phyloP scores from a whole-genome alignment of 2,888 invertebrate species.

The Hirtodrosophila alboralis region DNA sequence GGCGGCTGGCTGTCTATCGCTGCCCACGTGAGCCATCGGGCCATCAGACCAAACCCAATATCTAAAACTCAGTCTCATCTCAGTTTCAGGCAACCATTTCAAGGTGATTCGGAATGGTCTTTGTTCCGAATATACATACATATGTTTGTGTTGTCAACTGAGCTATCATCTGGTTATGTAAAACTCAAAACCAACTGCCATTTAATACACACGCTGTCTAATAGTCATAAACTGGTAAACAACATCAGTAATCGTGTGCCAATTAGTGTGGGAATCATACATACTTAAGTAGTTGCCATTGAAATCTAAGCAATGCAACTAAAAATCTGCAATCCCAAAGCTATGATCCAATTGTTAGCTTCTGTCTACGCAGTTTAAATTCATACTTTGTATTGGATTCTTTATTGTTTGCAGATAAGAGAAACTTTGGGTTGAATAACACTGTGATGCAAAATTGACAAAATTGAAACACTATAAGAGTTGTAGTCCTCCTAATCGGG shows the following conservation, averaged over 20 bases:
- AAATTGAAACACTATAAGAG: no score
- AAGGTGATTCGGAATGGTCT: slow-evolving; percentile 56
- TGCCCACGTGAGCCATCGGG: slow-evolving; percentile 35
- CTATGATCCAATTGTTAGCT: no score
- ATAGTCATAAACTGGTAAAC: slow-evolving; percentile 27
- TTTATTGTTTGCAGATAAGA: no score
- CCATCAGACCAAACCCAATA: slow-evolving; percentile 19
- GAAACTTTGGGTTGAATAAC: no score
- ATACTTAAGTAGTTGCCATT: no score
- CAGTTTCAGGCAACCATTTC: slow-evolving; percentile 53
- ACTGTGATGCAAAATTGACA: no score
- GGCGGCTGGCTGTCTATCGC: slow-evolving; percentile 35
- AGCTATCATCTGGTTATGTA: slow-evolving; percentile 38
- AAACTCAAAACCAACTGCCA: slow-evolving; percentile 32
- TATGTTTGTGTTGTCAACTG: slow-evolving; percentile 37
- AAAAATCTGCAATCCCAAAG: no score
- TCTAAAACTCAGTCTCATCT: slow-evolving; percentile 23
- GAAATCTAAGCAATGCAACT: no score
- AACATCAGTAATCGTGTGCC: slow-evolving; percentile 34
- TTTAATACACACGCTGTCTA: slow-evolving; percentile 46
- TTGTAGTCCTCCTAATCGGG: no score
- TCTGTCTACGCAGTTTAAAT: no score
- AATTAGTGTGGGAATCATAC: slow-evolving; percentile 46
- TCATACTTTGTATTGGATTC: no score
- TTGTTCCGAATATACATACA: slow-evolving; percentile 23